Evolutionary conservation across 2,888 invertebrate genomes (phyloP), one percentile per base, ranked within the genome.

Genomic region (Pseudanteris insignis): DNA sequence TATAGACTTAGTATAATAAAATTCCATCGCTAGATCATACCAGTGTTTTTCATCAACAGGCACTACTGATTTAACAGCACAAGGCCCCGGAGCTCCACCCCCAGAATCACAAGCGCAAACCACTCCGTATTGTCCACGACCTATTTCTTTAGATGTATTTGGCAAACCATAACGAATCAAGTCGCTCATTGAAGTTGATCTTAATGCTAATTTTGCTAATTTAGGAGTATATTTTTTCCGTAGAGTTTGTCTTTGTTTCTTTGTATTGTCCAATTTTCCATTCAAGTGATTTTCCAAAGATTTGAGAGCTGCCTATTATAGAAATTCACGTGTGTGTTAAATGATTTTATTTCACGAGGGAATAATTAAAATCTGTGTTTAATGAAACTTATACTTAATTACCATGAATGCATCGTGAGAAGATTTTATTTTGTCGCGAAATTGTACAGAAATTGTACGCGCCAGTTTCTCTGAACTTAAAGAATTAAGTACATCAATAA

Each of bases 11-110:
- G 93, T 92, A 71, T 93, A 93, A 78, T 91, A 92, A 83, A 93
- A 93, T 81, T 94, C 94, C 88, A 94, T 89, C 1, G 94, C 92
- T 1, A 94, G 82, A 74, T 94, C 94, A 74, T 90, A 89, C 89
- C 92, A 94, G 75, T 94, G 93, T 58, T 91, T 84, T 70, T 92
- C 92, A 77, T 94, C 94, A 0, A 91, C 90, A 0, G 94, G 94
- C 32, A 93, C 86, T 38, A 94, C 92, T 0, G 92, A 91, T 82
- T 94, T 94, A 38, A 92, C 88, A 4, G 93, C 93, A 71, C 89
- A 90, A 0, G 90, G 90, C n/a, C 86, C 81, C 38, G 83, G 84
- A 0, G 86, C 88, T 0, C 84, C 91, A 88, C 92, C 92, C 47
- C 85, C 81, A 0, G 83, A 83, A 46, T 91, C 89, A 72, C 88